These are phyloP conservation scores for Cheilosia pagana DNA, from an alignment of 2,888 invertebrate genomes.

Conservation along the genomic window DNA sequence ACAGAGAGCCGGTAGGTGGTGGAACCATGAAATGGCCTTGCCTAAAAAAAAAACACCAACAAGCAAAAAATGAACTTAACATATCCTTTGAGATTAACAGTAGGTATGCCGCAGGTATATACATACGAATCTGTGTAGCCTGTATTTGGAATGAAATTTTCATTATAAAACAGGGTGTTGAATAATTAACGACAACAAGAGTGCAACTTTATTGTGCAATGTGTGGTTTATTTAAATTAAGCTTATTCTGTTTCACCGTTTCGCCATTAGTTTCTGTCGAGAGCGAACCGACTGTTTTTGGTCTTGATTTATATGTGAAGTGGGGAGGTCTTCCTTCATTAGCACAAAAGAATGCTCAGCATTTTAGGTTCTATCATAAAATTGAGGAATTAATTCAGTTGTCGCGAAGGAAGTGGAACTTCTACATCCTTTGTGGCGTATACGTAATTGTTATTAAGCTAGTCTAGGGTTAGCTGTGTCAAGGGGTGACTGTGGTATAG, in stretches of 20 bases:
- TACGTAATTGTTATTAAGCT: slow-evolving; percentile 15
- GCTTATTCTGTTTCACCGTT: slow-evolving; percentile 31
- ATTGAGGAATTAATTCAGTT: slow-evolving; percentile 45
- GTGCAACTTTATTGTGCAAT: slow-evolving; percentile 69
- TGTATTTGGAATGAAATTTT: slow-evolving; percentile 52
- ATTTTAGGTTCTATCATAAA: slow-evolving; percentile 52
- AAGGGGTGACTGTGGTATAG: neutral
- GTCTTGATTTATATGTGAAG: slow-evolving; percentile 29
- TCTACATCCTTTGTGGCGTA: neutral
- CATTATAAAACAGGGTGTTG: slow-evolving; percentile 66
- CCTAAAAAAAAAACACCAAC: slow-evolving; percentile 26
- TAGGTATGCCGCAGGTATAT: neutral
- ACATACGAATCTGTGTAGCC: neutral
- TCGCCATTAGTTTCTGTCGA: neutral
- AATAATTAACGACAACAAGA: slow-evolving; percentile 67
- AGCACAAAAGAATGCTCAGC: slow-evolving; percentile 45
- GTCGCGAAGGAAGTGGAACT: neutral
- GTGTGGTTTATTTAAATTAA: slow-evolving; percentile 67
- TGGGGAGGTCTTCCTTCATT: slow-evolving; percentile 21
- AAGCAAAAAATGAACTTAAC: slow-evolving; percentile 30
- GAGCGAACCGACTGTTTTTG: neutral
- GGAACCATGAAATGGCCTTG: slow-evolving; percentile 65
- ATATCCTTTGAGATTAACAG: slow-evolving; percentile 67
- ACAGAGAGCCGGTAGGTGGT: slow-evolving; percentile 23
- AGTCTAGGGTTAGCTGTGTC: neutral